Evolutionary conservation across 2,113 vertebrate genomes (phyloP).

Genomic region (Misgurnus mizolepis): DNA sequence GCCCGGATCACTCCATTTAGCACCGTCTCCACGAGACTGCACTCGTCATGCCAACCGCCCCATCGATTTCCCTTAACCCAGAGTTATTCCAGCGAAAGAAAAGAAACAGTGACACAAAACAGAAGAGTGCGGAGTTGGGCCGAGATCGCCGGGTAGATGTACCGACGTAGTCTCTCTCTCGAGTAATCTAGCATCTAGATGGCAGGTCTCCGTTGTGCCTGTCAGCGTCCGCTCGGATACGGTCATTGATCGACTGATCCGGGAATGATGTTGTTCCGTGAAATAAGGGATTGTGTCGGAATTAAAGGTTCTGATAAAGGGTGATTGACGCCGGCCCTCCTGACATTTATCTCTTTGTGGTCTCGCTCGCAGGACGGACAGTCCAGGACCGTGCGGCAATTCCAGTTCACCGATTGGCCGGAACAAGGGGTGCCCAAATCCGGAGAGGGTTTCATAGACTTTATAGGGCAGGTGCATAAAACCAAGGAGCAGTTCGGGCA

Average conservation of each 20-base stretch:
- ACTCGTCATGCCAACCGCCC: slow-evolving; percentile 66
- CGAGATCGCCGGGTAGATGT: background rate
- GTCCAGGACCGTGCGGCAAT: slow-evolving; percentile 95
- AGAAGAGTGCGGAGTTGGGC: too few species aligned
- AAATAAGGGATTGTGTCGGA: background rate
- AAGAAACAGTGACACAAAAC: background rate
- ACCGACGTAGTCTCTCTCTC: background rate
- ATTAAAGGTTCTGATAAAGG: background rate
- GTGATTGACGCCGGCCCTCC: background rate
- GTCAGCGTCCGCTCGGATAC: background rate
- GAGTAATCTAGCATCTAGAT: background rate
- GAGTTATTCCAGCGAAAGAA: slow-evolving; percentile 49
- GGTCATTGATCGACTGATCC: background rate
- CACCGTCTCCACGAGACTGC: slow-evolving; percentile 67
- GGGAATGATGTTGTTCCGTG: background rate
- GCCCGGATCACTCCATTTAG: slow-evolving; percentile 72
- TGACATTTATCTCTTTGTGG: background rate
- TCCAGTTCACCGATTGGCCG: slow-evolving; percentile 99
- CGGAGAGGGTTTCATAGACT: slow-evolving; percentile 96
- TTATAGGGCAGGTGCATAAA: slow-evolving; percentile 98
- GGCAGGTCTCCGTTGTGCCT: slow-evolving; percentile 1
- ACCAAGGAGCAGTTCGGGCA: slow-evolving; percentile 99
- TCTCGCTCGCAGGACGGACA: slow-evolving; percentile 85
- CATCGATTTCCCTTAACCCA: slow-evolving; percentile 73
- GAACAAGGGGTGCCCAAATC: slow-evolving; percentile 97